Percentiles rank a stretch among this genome's conserved stretches.
These are phyloP conservation scores for Phalloptychus januarius DNA, from an alignment of 2,797 vertebrate species.

Conservation along the genomic window DNA sequence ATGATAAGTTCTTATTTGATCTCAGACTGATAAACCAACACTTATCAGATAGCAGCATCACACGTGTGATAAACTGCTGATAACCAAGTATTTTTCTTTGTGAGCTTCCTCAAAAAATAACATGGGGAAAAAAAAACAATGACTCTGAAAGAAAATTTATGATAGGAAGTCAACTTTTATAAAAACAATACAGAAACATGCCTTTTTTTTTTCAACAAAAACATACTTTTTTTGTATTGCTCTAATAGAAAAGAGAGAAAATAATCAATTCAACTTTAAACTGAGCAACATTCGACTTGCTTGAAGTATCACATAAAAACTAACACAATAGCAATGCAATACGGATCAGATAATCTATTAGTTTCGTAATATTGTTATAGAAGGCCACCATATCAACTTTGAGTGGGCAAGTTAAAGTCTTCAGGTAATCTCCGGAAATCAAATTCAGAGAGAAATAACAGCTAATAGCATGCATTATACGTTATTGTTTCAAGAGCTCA, in stretches of 20 bases:
- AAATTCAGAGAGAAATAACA: background rate
- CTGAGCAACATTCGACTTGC: background rate
- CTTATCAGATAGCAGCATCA: background rate
- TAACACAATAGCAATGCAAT: background rate
- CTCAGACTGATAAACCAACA: background rate
- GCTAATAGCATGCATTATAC: background rate
- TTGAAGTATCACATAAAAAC: background rate
- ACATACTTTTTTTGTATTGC: too few species aligned
- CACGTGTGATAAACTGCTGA: background rate
- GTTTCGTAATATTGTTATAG: background rate
- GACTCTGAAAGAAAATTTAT: too few species aligned
- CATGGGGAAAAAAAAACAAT: background rate
- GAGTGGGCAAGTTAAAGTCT: background rate
- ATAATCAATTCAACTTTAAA: too few species aligned
- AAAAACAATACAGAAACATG: too few species aligned
- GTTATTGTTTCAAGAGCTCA: background rate
- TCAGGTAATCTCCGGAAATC: background rate
- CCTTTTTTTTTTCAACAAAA: too few species aligned
- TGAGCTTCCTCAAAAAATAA: background rate
- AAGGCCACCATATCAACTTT: background rate
- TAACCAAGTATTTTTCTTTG: background rate
- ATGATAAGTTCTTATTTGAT: background rate
- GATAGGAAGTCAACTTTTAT: too few species aligned
- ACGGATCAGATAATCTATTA: background rate
- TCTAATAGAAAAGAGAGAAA: too few species aligned